A percentile compares a stretch with the other conserved stretches of the same genome.
phyloP scores from a whole-genome alignment of 1,140 invertebrate species.

The Apocrypta bakeri region DNA sequence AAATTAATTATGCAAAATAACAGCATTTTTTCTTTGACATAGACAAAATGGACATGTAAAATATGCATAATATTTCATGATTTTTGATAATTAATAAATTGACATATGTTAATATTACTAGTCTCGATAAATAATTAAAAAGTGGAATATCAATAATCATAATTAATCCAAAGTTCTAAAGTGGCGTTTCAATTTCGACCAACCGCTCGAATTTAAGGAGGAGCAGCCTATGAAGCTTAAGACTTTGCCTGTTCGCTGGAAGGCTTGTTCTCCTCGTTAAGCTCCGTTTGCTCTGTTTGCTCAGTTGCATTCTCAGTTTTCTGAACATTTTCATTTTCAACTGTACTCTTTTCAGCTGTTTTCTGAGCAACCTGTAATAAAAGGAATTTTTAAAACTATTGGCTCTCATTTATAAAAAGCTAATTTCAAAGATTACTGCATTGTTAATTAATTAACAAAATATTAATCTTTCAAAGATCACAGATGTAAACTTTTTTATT shows the following conservation, averaged over 20 bases:
- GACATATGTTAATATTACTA: constrained; percentile 37
- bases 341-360: constrained; percentile 66
- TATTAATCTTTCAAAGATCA: constrained; percentile 29
- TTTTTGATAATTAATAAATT: constrained; percentile 33
- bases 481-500: constrained; percentile 40
- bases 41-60: constrained; percentile 33
- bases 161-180: constrained; percentile 45
- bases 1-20: constrained; percentile 38
- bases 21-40: constrained; percentile 34
- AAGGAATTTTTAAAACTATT: constrained; percentile 51
- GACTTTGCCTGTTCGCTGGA: constrained; percentile 71
- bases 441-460: constrained; percentile 30
- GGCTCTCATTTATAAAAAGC: neutral
- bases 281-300: constrained; percentile 67
- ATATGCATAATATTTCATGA: constrained; percentile 22
- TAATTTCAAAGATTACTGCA: constrained; percentile 46
- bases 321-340: constrained; percentile 68
- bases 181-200: constrained; percentile 42
- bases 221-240: constrained; percentile 70
- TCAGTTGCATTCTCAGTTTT: constrained; percentile 67
- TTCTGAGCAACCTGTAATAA: constrained; percentile 68
- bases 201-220: constrained; percentile 58
- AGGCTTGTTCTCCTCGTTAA: constrained; percentile 68
- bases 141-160: constrained; percentile 35
- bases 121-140: constrained; percentile 42